These are phyloP conservation scores for Dascyllus trimaculatus DNA, from an alignment of 2,113 vertebrate species.

Conservation along the genomic window DNA sequence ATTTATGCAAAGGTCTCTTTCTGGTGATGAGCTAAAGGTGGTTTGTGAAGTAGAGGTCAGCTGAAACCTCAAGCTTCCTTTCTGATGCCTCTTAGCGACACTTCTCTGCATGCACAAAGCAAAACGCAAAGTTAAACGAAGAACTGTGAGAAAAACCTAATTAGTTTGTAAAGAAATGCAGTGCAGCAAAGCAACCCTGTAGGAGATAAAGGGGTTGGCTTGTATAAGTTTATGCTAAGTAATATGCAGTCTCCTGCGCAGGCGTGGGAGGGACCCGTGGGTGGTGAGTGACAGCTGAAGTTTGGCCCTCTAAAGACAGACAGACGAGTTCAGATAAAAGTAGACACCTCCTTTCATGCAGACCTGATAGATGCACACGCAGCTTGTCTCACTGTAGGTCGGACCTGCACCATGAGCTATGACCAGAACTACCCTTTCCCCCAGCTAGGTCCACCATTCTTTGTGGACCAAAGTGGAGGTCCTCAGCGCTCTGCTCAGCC, in stretches of 20 bases:
- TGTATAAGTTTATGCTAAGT: constrained; percentile 1
- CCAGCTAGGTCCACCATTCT: constrained; percentile 70
- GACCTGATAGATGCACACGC: constrained; percentile 24
- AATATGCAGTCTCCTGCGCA: neutral
- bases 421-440: constrained; percentile 69
- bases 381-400: neutral
- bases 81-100: neutral
- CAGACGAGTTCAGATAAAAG: constrained; percentile 29
- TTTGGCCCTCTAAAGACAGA: constrained; percentile 24
- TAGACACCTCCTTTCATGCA: constrained; percentile 47
- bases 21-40: neutral
- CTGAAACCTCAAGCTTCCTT: constrained; percentile 47
- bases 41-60: constrained; percentile 48
- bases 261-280: constrained; percentile 59
- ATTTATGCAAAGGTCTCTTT: constrained; percentile 3
- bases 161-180: neutral
- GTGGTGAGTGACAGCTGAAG: constrained; percentile 40
- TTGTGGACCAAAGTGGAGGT: constrained; percentile 57
- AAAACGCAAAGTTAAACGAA: neutral
- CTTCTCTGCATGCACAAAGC: neutral
- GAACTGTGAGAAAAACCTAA: neutral
- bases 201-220: neutral
- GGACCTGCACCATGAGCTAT: constrained; percentile 66
- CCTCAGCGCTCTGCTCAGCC: neutral
- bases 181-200: neutral